Base-by-base conservation (phyloP, 2,888 invertebrate species). In the Oxyteleia sp. region DNA sequence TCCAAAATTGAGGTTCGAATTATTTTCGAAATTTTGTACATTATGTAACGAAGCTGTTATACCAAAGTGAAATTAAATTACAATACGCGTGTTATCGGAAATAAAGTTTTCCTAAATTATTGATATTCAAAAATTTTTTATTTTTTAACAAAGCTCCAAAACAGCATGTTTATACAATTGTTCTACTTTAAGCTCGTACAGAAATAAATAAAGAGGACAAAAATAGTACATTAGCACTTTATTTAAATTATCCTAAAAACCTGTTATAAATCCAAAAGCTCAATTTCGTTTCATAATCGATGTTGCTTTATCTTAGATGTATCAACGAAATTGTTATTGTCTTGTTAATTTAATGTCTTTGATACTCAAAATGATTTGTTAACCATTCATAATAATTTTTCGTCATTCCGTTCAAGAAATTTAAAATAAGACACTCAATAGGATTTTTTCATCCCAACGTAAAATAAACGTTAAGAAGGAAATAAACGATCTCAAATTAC, bases 401-500 rank as follows among this genome's bases (percentile, higher is more conserved):
- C 45, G 15, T 32, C 20, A 29, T 47, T 69, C 47, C 18, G 47
- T 38, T 13, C n/a, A 38, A 57, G n/a, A 11, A 47, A 20, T 47
- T 41, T 32, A 2, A 15, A 64, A 15, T 38, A 15, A 47, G 23
- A 51, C 13, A 57, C 81, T 84, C 84, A 84, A 84, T 79, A 55
- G 84, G 84, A 84, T 82, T 82, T 82, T 81, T 57, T 81, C 80
- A 84, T 59, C 57, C 15, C 35, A 35, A 57, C 43, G 51, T 53
- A 72, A 69, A 66, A 63, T 69, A 64, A 83, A 59, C 16, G 66
- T 47, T 80, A 72, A 75, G 18, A 86, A 78, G 68, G 78, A 49
- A 84, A 81, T 72, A 78, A 84, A 87, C 88, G 88, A 90, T 89
- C 88, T 89, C 88, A 90, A 86, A 86, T 85, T 84, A 86, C 88